Conservation (phyloP, 1,140 invertebrate genomes). For the Bombus sibiricus region DNA sequence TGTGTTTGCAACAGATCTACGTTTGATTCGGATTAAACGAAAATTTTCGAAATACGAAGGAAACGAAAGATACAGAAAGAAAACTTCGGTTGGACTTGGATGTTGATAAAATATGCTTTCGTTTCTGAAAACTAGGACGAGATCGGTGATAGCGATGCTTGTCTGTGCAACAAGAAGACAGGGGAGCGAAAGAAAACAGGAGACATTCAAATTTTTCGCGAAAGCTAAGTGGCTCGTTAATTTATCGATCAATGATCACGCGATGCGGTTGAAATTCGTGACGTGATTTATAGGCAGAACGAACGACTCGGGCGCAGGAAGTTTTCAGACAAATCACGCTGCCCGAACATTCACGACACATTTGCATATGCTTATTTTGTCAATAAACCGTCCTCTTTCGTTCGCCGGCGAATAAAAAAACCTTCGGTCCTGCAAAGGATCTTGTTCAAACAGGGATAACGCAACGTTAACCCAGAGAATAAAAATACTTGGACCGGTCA, state of each 20-base stretch:
- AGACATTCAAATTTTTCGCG: neutral
- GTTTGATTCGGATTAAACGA: no score
- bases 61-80: no score
- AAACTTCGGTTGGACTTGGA: no score
- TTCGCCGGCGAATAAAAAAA: neutral
- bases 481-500: neutral
- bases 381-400: constrained; percentile 30
- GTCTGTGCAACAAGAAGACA: neutral
- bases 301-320: neutral
- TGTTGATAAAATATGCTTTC: neutral
- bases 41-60: no score
- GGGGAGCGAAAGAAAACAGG: neutral
- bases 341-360: constrained; percentile 7
- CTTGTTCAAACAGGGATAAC: neutral
- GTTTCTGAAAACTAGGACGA: neutral
- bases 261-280: constrained; percentile 2
- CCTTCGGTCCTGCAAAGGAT: neutral
- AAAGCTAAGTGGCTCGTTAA: constrained; percentile 22
- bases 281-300: constrained; percentile 8
- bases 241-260: constrained; percentile 34
- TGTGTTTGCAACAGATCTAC: no score
- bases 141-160: neutral
- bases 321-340: constrained; percentile 24
- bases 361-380: constrained; percentile 52
- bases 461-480: neutral